Evolutionary conservation across 2,113 vertebrate species (phyloP), one percentile per base, ranked within the genome.

Genomic region (Baryphthengus martii): DNA sequence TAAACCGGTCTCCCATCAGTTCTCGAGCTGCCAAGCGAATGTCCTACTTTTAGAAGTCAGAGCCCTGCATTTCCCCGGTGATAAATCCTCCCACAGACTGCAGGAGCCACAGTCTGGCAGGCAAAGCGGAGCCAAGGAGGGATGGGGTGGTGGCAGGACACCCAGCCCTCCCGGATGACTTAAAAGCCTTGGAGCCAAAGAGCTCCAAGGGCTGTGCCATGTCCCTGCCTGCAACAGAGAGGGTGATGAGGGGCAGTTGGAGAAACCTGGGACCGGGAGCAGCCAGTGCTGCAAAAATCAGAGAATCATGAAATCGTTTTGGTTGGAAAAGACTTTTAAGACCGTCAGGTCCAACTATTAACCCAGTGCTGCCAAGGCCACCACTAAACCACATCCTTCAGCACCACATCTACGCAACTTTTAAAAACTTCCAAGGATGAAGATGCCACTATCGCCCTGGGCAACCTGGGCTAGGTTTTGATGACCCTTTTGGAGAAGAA

Each of bases 1-100:
- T 96, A 96, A 95, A 94, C 74, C 8, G 5, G 79, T 93, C 87
- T 93, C 90, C 91, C 91, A 63, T 95, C 88, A 93, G 74, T 96
- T 94, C 89, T 92, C 2, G 0, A 95, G 91, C 91, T 93, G 94
- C 85, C 93, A 76, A 82, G 67, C 0, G 0, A 89, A 88, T 44
- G 91, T 58, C 91, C 95, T 96, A 83, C 81, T 95, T 96, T 68
- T 39, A 5, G 52, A 77, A 85, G 85, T 73, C 5, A 16, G 33
- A 95, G 90, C 59, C 7, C 55, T 47, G 88, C 75, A 85, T 79
- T 85, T 89, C 87, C 85, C 71, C 50, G 17, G 80, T 33, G 2
- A 39, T 78, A 91, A 91, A 94, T 94, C 81, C 78, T 84, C 62
- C 76, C 14, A 73, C 84, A 71, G 85, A 19, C 63, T 61, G 66